Evolutionary conservation across 2,888 invertebrate species (phyloP), one percentile per base, ranked within the genome.

Genomic region (Yponomeuta cagnagella): DNA sequence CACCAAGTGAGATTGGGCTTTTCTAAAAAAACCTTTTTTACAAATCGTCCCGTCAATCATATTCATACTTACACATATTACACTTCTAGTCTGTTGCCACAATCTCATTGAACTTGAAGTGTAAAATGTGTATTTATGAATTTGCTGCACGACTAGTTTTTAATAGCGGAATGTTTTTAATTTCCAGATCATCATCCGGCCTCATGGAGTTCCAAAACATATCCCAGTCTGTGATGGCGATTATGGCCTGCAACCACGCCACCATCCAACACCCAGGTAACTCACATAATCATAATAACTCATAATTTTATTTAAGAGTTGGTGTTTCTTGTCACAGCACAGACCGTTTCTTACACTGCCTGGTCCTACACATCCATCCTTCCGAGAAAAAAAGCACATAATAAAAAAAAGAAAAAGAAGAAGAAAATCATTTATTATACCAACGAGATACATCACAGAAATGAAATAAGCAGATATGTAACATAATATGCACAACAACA

Each of bases 241-340:
- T 99, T 78, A 97, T 98, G 95, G 96, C 98, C 74, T 97, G 97
- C 92, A 99, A 99, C 93, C 99, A 99, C 93, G 96, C 97, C 75
- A 97, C 98, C 79, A 97, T 99, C 79, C 97, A 97, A 85, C 98
- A 98, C 92, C 97, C 98, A 93, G 97, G 98, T 98, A 92, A 48
- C 23, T 48, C 10, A 8, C 4, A 67, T 12, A 3, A 15, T 15
- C 15, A 58, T 58, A 58, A 12, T 43, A 43, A 37, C 37, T 37
- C 37, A 37, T 37, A 2, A 5, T 37, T 37, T 37, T 37, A 37
- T 37, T 37, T 37, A 37, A 5, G 37, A 37, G 37, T 37, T 23
- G 1, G 5, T 37, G 2, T 1, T 2, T 4, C 37, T 37, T 37
- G 37, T 5, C 37, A 37, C 37, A 58, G 12, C 58, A 9, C 58